phyloP scores from a whole-genome alignment of 2,888 invertebrate genomes.

The Lycocerus yunnanus region DNA sequence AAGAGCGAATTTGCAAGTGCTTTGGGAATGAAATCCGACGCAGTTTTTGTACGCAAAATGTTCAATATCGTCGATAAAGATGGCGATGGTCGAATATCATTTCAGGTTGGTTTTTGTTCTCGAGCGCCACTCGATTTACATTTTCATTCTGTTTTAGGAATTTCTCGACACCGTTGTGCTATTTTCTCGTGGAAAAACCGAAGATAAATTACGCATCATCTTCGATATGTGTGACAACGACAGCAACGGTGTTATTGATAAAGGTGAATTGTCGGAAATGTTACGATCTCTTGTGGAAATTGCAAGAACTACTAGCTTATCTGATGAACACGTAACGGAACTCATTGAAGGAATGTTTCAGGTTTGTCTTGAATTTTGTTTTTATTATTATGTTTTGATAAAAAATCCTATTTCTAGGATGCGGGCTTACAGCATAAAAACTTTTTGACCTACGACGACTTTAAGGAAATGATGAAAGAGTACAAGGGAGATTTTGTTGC shows the following conservation, averaged over 20 bases:
- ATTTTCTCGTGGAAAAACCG: conserved; percentile 90
- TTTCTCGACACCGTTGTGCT: conserved; percentile 92
- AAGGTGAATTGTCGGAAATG: conserved; percentile 92
- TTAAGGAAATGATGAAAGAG: conserved; percentile 95
- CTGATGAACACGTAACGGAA: conserved; percentile 89
- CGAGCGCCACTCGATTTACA: neutral
- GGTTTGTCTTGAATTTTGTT: conserved; percentile 54
- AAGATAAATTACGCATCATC: conserved; percentile 90
- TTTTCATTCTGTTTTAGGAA: conserved; percentile 61
- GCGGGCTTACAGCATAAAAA: conserved; percentile 90
- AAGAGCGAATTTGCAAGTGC: conserved; percentile 94
- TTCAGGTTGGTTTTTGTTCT: conserved; percentile 66
- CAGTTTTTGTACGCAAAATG: conserved; percentile 95
- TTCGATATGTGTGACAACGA: conserved; percentile 98
- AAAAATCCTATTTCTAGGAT: conserved; percentile 61
- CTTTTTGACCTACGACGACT: conserved; percentile 87
- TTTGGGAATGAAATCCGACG: conserved; percentile 92
- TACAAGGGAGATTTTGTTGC: conserved; percentile 95
- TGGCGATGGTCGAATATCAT: conserved; percentile 90
- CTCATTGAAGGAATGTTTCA: conserved; percentile 94
- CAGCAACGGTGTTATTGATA: conserved; percentile 91
- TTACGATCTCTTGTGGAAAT: conserved; percentile 90
- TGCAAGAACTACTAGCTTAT: conserved; percentile 86
- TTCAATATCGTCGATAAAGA: conserved; percentile 97
- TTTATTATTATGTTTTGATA: neutral